phyloP scores from a whole-genome alignment of 2,888 invertebrate genomes.

The Drosophila anomalata region DNA sequence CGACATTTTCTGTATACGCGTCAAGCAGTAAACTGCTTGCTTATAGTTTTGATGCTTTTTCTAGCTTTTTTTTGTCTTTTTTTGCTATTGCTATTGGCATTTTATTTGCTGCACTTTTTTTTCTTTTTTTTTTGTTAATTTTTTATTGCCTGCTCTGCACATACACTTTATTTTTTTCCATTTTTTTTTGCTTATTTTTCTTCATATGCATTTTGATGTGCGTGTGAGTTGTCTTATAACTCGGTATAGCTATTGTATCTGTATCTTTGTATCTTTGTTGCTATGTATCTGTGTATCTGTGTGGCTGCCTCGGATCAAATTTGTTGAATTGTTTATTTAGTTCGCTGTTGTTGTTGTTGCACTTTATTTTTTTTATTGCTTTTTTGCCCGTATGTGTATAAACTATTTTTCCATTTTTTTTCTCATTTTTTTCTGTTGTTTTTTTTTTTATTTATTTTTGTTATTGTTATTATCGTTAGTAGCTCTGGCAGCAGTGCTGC shows the following conservation, averaged over 20 bases:
- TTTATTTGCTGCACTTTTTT: slow-evolving; percentile 35
- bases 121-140: slow-evolving; percentile 37
- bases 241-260: slow-evolving; percentile 7
- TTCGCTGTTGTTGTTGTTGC: slow-evolving; percentile 52
- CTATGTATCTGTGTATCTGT: slow-evolving; percentile 49
- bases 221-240: slow-evolving; percentile 52
- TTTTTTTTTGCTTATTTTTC: slow-evolving; percentile 15
- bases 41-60: slow-evolving; percentile 3
- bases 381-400: slow-evolving; percentile 30
- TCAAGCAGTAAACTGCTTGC: slow-evolving; percentile 32
- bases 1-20: slow-evolving; percentile 75
- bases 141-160: slow-evolving; percentile 27
- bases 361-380: slow-evolving; percentile 36
- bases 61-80: slow-evolving; percentile 7
- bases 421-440: slow-evolving; percentile 47
- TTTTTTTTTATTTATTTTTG: slow-evolving; percentile 76
- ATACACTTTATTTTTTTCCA: slow-evolving; percentile 24
- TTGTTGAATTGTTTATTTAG: slow-evolving; percentile 81
- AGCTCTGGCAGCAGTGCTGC: slow-evolving; percentile 69
- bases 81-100: slow-evolving; percentile 7
- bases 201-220: slow-evolving; percentile 76
- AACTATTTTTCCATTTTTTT: slow-evolving; percentile 22
- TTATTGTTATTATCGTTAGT: slow-evolving; percentile 79
- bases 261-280: slow-evolving; percentile 22
- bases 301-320: slow-evolving; percentile 74